Evolutionary conservation across 2,888 invertebrate species (phyloP).

Genomic region (Drosophila dives): DNA sequence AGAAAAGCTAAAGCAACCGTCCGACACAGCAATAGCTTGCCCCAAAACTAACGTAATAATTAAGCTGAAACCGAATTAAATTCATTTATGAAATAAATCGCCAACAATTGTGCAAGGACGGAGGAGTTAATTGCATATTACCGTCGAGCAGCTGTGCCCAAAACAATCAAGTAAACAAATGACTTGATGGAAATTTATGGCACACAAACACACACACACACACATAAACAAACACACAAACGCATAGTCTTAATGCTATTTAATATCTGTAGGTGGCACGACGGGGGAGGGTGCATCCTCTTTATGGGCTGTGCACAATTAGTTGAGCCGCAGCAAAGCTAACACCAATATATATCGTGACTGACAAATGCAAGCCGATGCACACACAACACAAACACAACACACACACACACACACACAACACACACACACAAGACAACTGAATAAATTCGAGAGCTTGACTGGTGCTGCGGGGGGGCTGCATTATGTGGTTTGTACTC

Average conservation of each 20-base stretch:
- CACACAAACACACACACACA: constrained; percentile 14
- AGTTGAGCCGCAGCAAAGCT: constrained; percentile 71
- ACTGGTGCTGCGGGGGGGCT: not conserved
- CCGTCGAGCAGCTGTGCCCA: constrained; percentile 38
- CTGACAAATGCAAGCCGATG: constrained; percentile 58
- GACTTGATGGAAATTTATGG: constrained; percentile 68
- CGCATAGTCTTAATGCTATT: constrained; percentile 29
- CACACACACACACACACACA: no score
- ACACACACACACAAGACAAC: constrained; percentile 33
- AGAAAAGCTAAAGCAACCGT: not conserved
- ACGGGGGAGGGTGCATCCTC: constrained; percentile 6
- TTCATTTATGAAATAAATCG: constrained; percentile 47
- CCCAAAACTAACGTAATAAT: constrained; percentile 43
- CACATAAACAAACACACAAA: constrained; percentile 9
- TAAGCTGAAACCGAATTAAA: constrained; percentile 20
- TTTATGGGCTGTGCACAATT: constrained; percentile 60
- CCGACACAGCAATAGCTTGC: not conserved
- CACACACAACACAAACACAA: constrained; percentile 36
- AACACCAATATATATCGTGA: constrained; percentile 67
- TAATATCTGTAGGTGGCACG: constrained; percentile 17
- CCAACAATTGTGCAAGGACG: constrained; percentile 31
- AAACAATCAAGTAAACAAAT: constrained; percentile 41
- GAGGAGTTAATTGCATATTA: constrained; percentile 67
- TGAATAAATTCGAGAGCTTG: constrained; percentile 41
- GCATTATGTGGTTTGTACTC: not conserved